Evolutionary conservation across 2,888 invertebrate species (phyloP).

Genomic region (Augochlorella aurata): DNA sequence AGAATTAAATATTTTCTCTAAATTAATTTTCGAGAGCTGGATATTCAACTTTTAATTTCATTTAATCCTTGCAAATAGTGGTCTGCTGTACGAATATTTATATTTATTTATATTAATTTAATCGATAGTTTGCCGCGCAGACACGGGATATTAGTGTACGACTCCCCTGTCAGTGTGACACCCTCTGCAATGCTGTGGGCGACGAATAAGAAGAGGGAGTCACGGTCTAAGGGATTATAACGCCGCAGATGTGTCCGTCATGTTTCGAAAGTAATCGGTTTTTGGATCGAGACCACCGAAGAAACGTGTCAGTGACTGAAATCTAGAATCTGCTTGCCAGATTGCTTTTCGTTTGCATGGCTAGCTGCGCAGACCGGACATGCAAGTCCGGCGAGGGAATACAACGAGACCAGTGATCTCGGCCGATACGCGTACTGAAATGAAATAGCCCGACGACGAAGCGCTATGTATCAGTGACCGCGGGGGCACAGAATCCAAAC

Average conservation of each 20-base stretch:
- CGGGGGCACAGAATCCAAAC: background rate
- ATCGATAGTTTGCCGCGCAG: too few relatives aligned
- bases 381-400: background rate
- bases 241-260: background rate
- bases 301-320: slow-evolving; percentile 20
- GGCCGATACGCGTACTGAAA: background rate
- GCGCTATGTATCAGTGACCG: background rate
- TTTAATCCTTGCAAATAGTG: too few relatives aligned
- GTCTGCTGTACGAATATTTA: too few relatives aligned
- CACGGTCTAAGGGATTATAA: background rate
- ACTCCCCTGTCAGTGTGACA: background rate
- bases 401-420: background rate
- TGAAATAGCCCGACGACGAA: slow-evolving; percentile 3
- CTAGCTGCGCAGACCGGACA: background rate
- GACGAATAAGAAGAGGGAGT: background rate
- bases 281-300: slow-evolving; percentile 44
- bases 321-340: slow-evolving; percentile 42
- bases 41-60: too few relatives aligned
- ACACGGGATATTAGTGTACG: background rate
- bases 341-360: slow-evolving; percentile 2
- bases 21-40: too few relatives aligned
- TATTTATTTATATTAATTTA: too few relatives aligned
- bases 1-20: too few relatives aligned
- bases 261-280: slow-evolving; percentile 43
- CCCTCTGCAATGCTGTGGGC: background rate